Conservation (phyloP, 2,888 invertebrate species). For the Philereme vetulata region DNA sequence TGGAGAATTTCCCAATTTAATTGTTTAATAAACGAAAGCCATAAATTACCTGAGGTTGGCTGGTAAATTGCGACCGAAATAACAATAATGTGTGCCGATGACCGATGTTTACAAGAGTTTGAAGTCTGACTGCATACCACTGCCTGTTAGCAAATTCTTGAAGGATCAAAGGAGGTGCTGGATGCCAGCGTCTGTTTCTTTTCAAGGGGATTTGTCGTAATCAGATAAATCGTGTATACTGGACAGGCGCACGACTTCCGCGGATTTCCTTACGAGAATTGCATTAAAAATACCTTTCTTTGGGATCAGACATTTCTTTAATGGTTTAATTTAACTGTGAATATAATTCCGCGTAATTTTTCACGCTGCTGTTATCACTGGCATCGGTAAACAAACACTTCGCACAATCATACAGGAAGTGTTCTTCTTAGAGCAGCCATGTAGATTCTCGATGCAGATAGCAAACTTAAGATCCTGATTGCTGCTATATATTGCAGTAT, state of each 20-base stretch:
- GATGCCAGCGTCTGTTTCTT: conserved; percentile 63
- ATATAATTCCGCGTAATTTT: conserved; percentile 26
- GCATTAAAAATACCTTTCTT: conserved; percentile 38
- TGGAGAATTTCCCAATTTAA: conserved; percentile 28
- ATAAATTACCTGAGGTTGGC: conserved; percentile 46
- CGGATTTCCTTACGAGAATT: conserved; percentile 60
- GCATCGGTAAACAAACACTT: conserved; percentile 14
- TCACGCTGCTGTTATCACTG: conserved; percentile 17
- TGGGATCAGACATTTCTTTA: conserved; percentile 30
- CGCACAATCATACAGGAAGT: conserved; percentile 13
- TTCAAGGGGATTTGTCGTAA: conserved; percentile 68
- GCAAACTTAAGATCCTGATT: conserved; percentile 2
- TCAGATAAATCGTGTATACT: conserved; percentile 66
- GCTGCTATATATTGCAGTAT: background rate
- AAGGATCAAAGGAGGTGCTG: conserved; percentile 68
- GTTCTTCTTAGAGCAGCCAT: conserved; percentile 1
- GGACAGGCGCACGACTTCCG: conserved; percentile 38
- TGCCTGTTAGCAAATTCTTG: conserved; percentile 53
- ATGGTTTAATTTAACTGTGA: conserved; percentile 25
- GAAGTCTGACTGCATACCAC: conserved; percentile 51
- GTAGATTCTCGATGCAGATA: conserved; percentile 3
- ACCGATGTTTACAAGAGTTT: conserved; percentile 58
- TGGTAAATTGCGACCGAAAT: conserved; percentile 52
- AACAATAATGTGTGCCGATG: conserved; percentile 58
- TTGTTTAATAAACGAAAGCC: conserved; percentile 36